Evolutionary conservation across 2,888 invertebrate species (phyloP), one percentile per base, ranked within the genome.

Genomic region (Hoplodrina ambigua): DNA sequence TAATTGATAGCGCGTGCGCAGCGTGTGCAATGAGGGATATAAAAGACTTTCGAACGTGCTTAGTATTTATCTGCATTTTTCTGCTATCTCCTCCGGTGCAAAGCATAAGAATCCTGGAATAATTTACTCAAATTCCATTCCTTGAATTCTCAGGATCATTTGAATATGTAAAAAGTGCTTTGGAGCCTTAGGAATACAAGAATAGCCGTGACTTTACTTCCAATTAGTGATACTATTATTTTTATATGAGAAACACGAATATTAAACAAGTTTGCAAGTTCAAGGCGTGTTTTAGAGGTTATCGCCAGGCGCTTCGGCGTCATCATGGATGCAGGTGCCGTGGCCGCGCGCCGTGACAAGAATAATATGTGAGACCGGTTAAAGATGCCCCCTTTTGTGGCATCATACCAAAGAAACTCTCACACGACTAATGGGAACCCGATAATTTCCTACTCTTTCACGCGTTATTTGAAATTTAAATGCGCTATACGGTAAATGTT

Each of bases 251-350:
- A 75, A 71, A 70, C 66, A 73, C 50, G 78, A 78, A 79, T 78
- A 78, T 65, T 80, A 62, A 84, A 84, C 81, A 74, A 85, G 81
- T 86, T 88, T 85, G 88, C 87, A 89, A 89, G 87, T 88, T 87
- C 85, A 88, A 82, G 82, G 83, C 77, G 83, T 80, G 78, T 84
- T 83, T 77, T 80, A 83, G 84, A 86, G 87, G 90, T 90, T 92
- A 92, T 92, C 91, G 89, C 85, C 87, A 87, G 92, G 91, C 91
- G 88, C 88, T 86, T 83, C 77, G 77, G 78, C 81, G 80, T 86
- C 86, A 91, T 93, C 89, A 84, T 80, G 86, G 81, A 94, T 94
- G 94, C 95, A 94, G 94, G 94, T 94, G 92, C 91, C 89, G 88
- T 87, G 82, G 89, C 75, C 89, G 86, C 78, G 78, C 83, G 81